phyloP scores from a whole-genome alignment of 1,140 invertebrate genomes.

The Drosophila simulans region DNA sequence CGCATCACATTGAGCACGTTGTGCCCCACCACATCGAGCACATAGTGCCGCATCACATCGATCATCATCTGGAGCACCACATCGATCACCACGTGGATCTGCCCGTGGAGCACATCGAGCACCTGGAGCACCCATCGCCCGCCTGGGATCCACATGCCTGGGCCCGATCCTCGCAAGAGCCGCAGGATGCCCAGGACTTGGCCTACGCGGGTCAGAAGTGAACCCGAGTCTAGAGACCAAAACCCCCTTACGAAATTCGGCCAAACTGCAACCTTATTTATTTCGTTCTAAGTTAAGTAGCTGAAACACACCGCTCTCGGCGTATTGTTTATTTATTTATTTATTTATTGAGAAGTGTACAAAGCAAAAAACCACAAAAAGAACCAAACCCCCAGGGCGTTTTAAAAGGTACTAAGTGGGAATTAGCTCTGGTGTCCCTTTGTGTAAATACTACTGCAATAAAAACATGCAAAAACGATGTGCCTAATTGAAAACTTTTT shows the following conservation, averaged over 20 bases:
- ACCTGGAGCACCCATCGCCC: conserved; percentile 85
- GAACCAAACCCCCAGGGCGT: conserved; percentile 30
- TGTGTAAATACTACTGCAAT: conserved; percentile 74
- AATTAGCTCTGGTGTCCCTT: conserved; percentile 18
- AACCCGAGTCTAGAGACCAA: conserved; percentile 32
- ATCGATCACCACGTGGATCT: conserved; percentile 74
- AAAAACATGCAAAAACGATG: conserved; percentile 60
- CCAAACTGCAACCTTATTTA: conserved; percentile 60
- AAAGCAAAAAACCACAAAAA: conserved; percentile 50
- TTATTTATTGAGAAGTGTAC: conserved; percentile 77
- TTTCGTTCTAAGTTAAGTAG: conserved; percentile 72
- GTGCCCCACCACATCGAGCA: conserved; percentile 85
- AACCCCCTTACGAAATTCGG: conserved; percentile 25
- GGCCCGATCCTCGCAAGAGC: conserved; percentile 79
- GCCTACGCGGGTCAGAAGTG: conserved; percentile 87
- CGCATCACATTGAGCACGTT: conserved; percentile 85
- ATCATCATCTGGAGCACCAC: conserved; percentile 85
- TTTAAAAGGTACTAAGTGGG: conserved; percentile 36
- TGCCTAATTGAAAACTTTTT: conserved; percentile 52
- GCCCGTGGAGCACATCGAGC: conserved; percentile 79
- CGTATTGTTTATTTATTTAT: conserved; percentile 71
- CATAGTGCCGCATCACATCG: conserved; percentile 86
- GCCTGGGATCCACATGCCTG: conserved; percentile 87
- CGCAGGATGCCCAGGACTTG: conserved; percentile 87
- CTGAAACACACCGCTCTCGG: conserved; percentile 35